phyloP scores from a whole-genome alignment of 2,113 vertebrate species.

The Siniperca chuatsi region DNA sequence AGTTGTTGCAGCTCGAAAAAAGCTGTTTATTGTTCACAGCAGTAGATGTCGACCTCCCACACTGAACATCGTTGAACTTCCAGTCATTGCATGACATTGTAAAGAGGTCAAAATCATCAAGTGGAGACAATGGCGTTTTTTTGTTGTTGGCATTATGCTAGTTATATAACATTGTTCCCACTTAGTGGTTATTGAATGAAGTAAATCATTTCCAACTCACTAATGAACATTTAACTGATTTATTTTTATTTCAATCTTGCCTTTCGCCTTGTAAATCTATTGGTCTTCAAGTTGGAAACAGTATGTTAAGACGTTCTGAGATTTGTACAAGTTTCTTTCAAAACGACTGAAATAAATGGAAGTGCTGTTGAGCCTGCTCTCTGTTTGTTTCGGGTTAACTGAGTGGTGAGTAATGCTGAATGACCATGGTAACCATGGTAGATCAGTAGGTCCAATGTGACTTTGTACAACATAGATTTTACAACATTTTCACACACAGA shows the following conservation, averaged over 20 bases:
- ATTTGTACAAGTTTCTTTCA: constrained; percentile 76
- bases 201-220: constrained; percentile 38
- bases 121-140: constrained; percentile 7
- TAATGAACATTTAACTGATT: constrained; percentile 52
- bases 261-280: constrained; percentile 67
- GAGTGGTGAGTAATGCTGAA: background rate
- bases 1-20: background rate
- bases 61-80: constrained; percentile 20
- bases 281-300: constrained; percentile 55
- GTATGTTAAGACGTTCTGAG: constrained; percentile 54
- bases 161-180: constrained; percentile 24
- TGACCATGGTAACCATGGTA: background rate
- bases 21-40: background rate
- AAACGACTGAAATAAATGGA: constrained; percentile 73
- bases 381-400: background rate
- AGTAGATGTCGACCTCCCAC: constrained; percentile 15
- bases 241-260: constrained; percentile 53
- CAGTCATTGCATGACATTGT: constrained; percentile 36
- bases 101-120: constrained; percentile 17
- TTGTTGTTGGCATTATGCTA: constrained; percentile 35
- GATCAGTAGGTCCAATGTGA: background rate
- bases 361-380: constrained; percentile 35
- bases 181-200: constrained; percentile 47
- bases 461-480: background rate
- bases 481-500: background rate